phyloP scores from a whole-genome alignment of 2,797 vertebrate species.

The Syncerus caffer region DNA sequence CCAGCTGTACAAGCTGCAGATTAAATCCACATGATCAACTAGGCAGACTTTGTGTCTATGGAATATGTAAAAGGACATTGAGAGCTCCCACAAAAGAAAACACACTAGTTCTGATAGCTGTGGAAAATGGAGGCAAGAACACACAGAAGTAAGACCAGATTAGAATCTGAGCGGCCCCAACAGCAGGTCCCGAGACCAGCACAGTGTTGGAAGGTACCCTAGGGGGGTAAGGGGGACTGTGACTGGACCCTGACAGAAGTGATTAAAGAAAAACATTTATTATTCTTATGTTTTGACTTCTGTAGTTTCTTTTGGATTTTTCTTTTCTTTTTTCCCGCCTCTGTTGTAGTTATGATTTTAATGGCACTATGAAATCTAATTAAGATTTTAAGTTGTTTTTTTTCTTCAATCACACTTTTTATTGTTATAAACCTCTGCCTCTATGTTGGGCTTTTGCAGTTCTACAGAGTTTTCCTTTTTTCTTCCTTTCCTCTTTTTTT shows the following conservation, averaged over 20 bases:
- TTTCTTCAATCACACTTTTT: background rate
- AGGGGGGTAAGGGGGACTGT: fast-evolving
- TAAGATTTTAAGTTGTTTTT: background rate
- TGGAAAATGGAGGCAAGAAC: background rate
- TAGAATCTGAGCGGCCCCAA: background rate
- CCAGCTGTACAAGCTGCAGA: background rate
- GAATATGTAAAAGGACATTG: background rate
- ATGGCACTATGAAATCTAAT: background rate
- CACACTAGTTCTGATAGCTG: background rate
- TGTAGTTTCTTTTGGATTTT: background rate
- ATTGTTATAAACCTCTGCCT: background rate
- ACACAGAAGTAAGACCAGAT: background rate
- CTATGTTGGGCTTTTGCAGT: background rate
- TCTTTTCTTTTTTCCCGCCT: background rate
- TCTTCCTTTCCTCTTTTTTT: background rate
- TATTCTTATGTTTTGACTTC: background rate
- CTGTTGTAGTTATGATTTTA: background rate
- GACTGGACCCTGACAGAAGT: background rate
- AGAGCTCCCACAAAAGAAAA: background rate
- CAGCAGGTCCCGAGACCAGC: background rate
- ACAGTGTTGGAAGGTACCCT: background rate
- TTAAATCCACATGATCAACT: background rate
- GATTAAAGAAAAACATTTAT: background rate
- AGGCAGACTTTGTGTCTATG: background rate
- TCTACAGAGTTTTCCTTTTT: background rate